Evolutionary conservation across 2,888 invertebrate species (phyloP).

Genomic region (Idaea aversata): DNA sequence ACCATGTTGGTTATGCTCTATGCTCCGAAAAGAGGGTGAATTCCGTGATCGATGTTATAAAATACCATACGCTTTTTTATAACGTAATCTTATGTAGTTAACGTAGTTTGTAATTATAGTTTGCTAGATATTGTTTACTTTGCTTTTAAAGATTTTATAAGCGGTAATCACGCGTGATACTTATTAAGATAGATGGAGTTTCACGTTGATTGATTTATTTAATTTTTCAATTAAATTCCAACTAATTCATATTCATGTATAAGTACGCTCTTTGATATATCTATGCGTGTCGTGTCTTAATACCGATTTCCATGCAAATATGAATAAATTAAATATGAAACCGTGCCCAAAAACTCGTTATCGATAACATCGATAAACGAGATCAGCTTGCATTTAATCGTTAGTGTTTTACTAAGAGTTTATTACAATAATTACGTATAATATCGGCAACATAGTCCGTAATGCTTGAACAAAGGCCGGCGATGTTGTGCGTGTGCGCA

Average conservation of each 20-base stretch:
- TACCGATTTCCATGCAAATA: not conserved
- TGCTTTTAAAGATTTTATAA: no score
- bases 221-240: not conserved
- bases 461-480: conserved; percentile 20
- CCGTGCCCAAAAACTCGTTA: conserved; percentile 1
- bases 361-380: conserved; percentile 10
- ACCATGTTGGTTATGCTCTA: conserved; percentile 33
- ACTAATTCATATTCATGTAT: not conserved
- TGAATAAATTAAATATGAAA: not conserved
- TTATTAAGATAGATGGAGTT: not conserved
- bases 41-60: not conserved
- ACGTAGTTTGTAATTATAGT: not conserved
- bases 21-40: not conserved
- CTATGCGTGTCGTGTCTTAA: not conserved
- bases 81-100: not conserved
- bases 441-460: conserved; percentile 39
- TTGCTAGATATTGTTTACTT: not conserved
- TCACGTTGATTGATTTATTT: not conserved
- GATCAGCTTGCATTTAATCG: conserved; percentile 28
- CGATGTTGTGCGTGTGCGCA: conserved; percentile 23
- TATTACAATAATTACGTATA: conserved; percentile 44
- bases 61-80: not conserved
- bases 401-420: conserved; percentile 37
- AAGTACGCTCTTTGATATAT: not conserved
- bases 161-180: no score